phyloP scores from a whole-genome alignment of 2,888 invertebrate genomes.

The Antheraea yamamai region DNA sequence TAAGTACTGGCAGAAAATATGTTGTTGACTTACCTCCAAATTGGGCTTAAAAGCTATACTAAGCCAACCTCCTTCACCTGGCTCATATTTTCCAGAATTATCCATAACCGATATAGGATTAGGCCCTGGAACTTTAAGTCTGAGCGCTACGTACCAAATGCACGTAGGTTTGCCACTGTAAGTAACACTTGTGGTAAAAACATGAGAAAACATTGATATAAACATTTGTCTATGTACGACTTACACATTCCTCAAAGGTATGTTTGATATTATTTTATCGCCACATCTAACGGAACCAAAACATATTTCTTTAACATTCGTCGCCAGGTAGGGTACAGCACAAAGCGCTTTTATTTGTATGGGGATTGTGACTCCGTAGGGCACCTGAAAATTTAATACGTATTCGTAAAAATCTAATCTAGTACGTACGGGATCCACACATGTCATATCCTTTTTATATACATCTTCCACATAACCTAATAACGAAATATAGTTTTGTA shows the following conservation, averaged over 20 bases:
- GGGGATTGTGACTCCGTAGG: slow-evolving; percentile 82
- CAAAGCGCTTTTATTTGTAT: slow-evolving; percentile 80
- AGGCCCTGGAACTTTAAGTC: slow-evolving; percentile 52
- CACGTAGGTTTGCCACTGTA: slow-evolving; percentile 81
- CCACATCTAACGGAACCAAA: slow-evolving; percentile 84
- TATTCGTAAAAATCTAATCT: neutral
- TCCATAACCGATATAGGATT: slow-evolving; percentile 63
- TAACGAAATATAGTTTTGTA: no score
- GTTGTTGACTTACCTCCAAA: slow-evolving; percentile 53
- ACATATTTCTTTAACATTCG: slow-evolving; percentile 67
- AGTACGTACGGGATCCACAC: neutral
- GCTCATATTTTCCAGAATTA: slow-evolving; percentile 72
- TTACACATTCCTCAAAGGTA: slow-evolving; percentile 83
- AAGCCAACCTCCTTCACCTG: slow-evolving; percentile 75
- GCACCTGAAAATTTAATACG: slow-evolving; percentile 59
- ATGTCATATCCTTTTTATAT: no score
- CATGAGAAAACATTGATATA: neutral
- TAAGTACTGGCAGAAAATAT: neutral
- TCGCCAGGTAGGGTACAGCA: slow-evolving; percentile 79
- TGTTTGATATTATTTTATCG: slow-evolving; percentile 76
- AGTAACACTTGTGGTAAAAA: slow-evolving; percentile 23
- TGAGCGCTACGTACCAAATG: slow-evolving; percentile 77
- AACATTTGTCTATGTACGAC: slow-evolving; percentile 33
- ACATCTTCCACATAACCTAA: no score
- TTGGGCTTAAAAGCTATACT: slow-evolving; percentile 82